Base-by-base conservation (phyloP, 2,113 vertebrate species). In the Gavialis gangeticus region DNA sequence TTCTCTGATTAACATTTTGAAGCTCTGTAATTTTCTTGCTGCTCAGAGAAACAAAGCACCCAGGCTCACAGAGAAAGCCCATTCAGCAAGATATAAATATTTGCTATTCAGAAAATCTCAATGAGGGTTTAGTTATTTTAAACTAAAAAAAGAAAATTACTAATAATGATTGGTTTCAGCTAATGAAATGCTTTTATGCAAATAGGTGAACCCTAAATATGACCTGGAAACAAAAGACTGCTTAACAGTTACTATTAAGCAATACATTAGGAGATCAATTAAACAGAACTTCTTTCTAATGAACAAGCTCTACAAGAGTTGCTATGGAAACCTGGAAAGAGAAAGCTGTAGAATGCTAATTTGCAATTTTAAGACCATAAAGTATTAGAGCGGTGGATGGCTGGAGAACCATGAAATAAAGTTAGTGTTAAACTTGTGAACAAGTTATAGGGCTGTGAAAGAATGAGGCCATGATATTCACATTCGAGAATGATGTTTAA, bases 211-310 rank as follows among this genome's bases (percentile, higher is more conserved):
- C 98, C 98, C 93, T 98, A 99, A 99, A 99, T 99, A 99, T 99
- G 98, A 99, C 99, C 99, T 99, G 98, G 98, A 99, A 99, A 99
- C 99, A 99, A 99, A 99, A 99, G 99, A 98, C 98, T 99, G 98
- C 98, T 99, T 98, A 98, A 98, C 98, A 98, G 98, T 99, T 98
- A 98, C 98, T 99, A 99, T 98, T 98, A 98, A 98, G 98, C 98
- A 98, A 99, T 99, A 99, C 99, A 99, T 99, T 99, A 99, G 99
- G 98, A 98, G 98, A 99, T 99, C 99, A 99, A 99, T 99, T 99
- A 99, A 99, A 99, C 96, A 99, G 98, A 99, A 98, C 96, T 98
- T 98, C 98, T 99, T 98, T 98, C 98, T 98, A 98, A 98, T 98
- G 97, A 98, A 93, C 94, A 98, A 97, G 97, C 97, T 96, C 85